Evolutionary conservation across 2,113 vertebrate species (phyloP).

Genomic region (Conger conger): DNA sequence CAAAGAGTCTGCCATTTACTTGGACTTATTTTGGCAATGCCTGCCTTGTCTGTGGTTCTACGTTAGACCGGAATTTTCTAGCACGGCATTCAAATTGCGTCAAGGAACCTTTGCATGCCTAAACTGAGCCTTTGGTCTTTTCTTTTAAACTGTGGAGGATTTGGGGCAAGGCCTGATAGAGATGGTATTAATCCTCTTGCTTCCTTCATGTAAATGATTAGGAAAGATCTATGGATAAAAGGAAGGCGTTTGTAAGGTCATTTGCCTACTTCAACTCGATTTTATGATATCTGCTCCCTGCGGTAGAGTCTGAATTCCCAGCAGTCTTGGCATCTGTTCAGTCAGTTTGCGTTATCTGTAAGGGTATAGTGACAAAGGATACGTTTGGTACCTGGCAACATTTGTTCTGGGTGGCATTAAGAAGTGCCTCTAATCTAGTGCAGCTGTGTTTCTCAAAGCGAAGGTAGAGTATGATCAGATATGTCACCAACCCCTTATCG

Average conservation of each 20-base stretch:
- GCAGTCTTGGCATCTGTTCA: neutral
- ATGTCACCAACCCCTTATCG: neutral
- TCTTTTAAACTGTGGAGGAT: neutral
- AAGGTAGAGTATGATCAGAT: neutral
- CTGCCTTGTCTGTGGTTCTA: neutral
- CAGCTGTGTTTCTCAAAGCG: neutral
- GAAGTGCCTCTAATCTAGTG: neutral
- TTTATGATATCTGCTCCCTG: neutral
- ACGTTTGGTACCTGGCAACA: neutral
- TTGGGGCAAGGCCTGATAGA: neutral
- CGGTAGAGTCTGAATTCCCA: neutral
- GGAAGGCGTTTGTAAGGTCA: neutral
- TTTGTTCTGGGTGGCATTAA: constrained; percentile 2
- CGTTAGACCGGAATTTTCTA: neutral
- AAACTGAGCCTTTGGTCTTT: neutral
- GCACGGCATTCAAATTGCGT: neutral
- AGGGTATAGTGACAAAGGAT: neutral
- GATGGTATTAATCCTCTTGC: neutral
- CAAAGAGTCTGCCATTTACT: neutral
- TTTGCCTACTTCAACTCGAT: neutral
- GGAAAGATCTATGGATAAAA: neutral
- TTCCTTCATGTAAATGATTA: neutral
- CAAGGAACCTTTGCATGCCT: neutral
- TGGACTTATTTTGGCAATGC: neutral
- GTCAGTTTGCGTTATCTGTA: neutral